These are phyloP conservation scores for Drosophila bipectinata DNA, from an alignment of 1,140 invertebrate genomes.

Conservation along the genomic window DNA sequence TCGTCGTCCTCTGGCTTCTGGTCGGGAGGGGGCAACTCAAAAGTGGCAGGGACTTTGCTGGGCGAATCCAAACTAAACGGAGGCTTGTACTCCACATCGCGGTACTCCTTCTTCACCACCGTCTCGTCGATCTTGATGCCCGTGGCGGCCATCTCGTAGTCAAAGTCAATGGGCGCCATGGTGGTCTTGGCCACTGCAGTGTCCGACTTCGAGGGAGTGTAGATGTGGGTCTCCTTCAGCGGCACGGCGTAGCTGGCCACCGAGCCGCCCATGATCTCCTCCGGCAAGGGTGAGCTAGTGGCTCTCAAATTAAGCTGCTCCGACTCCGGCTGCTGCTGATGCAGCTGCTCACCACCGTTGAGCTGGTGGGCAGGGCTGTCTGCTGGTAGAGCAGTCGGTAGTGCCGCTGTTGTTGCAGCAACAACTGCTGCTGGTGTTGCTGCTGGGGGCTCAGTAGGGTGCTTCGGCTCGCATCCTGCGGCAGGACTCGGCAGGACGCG, in stretches of 20 bases:
- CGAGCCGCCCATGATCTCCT: constrained; percentile 36
- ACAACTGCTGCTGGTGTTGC: constrained; percentile 64
- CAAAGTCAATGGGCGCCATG: constrained; percentile 79
- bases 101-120: constrained; percentile 83
- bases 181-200: constrained; percentile 71
- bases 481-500: background rate
- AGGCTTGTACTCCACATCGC: constrained; percentile 83
- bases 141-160: constrained; percentile 80
- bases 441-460: constrained; percentile 62
- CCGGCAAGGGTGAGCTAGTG: constrained; percentile 17
- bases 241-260: constrained; percentile 63
- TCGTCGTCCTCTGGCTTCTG: constrained; percentile 59
- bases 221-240: constrained; percentile 83
- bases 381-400: constrained; percentile 76
- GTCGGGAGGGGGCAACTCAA: constrained; percentile 35
- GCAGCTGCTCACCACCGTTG: constrained; percentile 60
- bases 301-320: constrained; percentile 68
- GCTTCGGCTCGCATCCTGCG: constrained; percentile 7
- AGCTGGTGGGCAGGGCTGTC: constrained; percentile 65
- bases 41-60: constrained; percentile 36
- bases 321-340: constrained; percentile 49
- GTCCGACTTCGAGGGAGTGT: constrained; percentile 78
- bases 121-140: constrained; percentile 83
- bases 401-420: constrained; percentile 66
- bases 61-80: constrained; percentile 57